Percentiles rank a stretch among this genome's conserved stretches.
phyloP scores from a whole-genome alignment of 2,113 vertebrate species.

The Athene cunicularia region DNA sequence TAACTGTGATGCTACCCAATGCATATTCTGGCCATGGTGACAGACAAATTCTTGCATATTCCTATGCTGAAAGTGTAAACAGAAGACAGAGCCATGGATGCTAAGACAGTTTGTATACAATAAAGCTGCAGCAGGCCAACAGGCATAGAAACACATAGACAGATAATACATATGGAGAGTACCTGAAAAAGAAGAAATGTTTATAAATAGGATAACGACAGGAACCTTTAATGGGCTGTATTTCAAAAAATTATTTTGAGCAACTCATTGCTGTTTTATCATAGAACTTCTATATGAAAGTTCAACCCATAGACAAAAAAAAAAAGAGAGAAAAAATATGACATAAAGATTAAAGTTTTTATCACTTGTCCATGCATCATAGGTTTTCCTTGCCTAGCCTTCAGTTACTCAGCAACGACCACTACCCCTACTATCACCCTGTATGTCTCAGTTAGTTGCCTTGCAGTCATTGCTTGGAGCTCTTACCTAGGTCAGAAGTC shows the following conservation, averaged over 20 bases:
- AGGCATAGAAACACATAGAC: neutral
- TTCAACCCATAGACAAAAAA: neutral
- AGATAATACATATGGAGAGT: neutral
- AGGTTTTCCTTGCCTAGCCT: neutral
- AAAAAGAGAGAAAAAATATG: neutral
- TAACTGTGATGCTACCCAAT: neutral
- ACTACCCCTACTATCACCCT: neutral
- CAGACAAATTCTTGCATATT: neutral
- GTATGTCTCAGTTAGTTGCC: neutral
- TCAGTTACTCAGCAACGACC: neutral
- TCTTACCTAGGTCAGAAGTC: neutral
- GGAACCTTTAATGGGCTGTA: neutral
- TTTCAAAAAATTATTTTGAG: neutral
- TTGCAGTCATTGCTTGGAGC: neutral
- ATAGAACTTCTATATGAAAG: neutral
- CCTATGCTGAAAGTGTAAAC: neutral
- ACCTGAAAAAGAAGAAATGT: neutral
- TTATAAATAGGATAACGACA: neutral
- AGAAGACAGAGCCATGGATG: neutral
- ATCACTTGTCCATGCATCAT: neutral
- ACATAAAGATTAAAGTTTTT: neutral
- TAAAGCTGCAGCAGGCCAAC: neutral
- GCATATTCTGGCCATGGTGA: neutral
- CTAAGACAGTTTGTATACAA: neutral
- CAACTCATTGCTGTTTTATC: neutral